A percentile compares a stretch with the other conserved stretches of the same genome.
Evolutionary conservation across 2,797 vertebrate species (phyloP).

Genomic region (Gambusia yucatana): DNA sequence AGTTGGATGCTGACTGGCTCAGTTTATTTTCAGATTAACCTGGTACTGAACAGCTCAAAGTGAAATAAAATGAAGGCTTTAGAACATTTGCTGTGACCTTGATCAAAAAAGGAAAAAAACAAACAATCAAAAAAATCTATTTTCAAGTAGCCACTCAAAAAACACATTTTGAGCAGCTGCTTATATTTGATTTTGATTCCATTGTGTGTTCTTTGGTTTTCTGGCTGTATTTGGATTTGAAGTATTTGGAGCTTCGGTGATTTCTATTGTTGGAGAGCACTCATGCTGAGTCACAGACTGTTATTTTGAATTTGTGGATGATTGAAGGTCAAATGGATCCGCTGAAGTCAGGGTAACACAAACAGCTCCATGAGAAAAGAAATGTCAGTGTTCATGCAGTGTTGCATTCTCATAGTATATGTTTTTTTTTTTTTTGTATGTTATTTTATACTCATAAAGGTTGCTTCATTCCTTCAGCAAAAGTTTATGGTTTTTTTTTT

Average conservation of each 20-base stretch:
- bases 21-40: background rate
- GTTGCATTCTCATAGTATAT: background rate
- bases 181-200: background rate
- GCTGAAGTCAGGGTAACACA: constrained; percentile 4
- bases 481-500: background rate
- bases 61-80: background rate
- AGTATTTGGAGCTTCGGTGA: constrained; percentile 1
- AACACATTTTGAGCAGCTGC: background rate
- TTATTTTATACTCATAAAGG: background rate
- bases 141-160: constrained; percentile 2
- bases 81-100: background rate
- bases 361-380: background rate
- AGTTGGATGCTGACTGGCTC: background rate
- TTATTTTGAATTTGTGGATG: constrained; percentile 9
- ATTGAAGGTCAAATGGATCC: background rate
- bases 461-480: no score
- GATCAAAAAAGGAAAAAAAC: background rate
- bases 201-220: background rate
- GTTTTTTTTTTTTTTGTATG: no score
- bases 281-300: background rate
- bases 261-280: constrained; percentile 1
- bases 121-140: background rate
- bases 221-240: background rate
- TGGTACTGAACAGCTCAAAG: background rate
- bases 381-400: background rate